These are phyloP conservation scores for Erebia palarica DNA, from an alignment of 2,888 invertebrate species.

Conservation along the genomic window DNA sequence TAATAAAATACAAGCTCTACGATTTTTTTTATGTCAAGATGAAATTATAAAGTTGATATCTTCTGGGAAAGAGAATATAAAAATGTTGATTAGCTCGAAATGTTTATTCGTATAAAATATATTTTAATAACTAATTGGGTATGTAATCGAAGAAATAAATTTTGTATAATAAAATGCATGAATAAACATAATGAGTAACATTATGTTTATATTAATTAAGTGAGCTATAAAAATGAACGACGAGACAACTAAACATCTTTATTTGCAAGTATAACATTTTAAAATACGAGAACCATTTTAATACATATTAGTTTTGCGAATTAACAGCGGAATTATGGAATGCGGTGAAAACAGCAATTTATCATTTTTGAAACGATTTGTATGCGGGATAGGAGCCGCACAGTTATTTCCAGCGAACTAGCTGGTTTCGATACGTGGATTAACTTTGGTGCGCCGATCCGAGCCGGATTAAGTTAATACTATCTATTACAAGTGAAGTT, in stretches of 20 bases:
- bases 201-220: too few species aligned
- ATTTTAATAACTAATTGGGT: not conserved
- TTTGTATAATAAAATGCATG: not conserved
- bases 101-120: not conserved
- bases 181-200: not conserved
- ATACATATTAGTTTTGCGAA: not conserved
- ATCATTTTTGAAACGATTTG: slow-evolving; percentile 56
- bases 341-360: slow-evolving; percentile 36
- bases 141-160: too few species aligned
- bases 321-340: not conserved
- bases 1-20: not conserved
- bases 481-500: not conserved
- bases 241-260: not conserved
- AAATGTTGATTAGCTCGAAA: slow-evolving; percentile 6
- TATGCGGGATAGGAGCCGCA: slow-evolving; percentile 56
- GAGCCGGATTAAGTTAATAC: slow-evolving; percentile 6
- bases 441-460: slow-evolving; percentile 41
- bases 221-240: too few species aligned
- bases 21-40: not conserved
- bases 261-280: not conserved
- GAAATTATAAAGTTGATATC: not conserved
- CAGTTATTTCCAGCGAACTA: slow-evolving; percentile 71
- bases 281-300: not conserved
- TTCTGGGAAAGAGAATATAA: not conserved
- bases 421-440: slow-evolving; percentile 57